Evolutionary conservation across 2,888 invertebrate genomes (phyloP).

Genomic region (Phengaris alcon): DNA sequence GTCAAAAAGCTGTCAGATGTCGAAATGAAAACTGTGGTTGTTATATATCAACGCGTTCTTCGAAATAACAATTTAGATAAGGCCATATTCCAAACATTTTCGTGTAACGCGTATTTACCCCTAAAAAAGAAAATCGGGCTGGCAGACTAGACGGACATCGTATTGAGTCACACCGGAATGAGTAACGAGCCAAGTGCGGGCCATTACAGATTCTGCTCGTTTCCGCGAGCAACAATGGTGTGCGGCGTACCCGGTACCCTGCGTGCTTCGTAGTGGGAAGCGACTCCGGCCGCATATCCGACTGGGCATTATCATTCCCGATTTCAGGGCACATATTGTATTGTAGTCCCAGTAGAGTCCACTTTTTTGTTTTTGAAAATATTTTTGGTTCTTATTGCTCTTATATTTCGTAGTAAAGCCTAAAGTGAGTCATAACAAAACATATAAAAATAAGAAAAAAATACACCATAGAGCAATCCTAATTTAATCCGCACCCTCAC

Average conservation of each 20-base stretch:
- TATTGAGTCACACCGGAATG: neutral
- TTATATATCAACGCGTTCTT: neutral
- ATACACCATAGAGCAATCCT: neutral
- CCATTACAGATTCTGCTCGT: slow-evolving; percentile 35
- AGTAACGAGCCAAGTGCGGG: slow-evolving; percentile 45
- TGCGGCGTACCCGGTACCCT: slow-evolving; percentile 22
- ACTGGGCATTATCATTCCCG: slow-evolving; percentile 34
- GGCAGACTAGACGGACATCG: neutral
- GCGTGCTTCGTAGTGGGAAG: slow-evolving; percentile 34
- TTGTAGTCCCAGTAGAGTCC: neutral
- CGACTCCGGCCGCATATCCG: slow-evolving; percentile 36
- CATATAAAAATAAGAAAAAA: too few species aligned
- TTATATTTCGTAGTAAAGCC: too few species aligned
- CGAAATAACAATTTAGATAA: neutral
- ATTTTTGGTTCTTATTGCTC: too few species aligned
- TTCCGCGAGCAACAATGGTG: slow-evolving; percentile 22
- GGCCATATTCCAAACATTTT: neutral
- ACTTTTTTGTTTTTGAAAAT: too few species aligned
- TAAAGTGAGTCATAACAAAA: too few species aligned
- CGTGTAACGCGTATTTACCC: neutral
- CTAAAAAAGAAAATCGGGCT: neutral
- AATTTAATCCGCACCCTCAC: slow-evolving; percentile 29
- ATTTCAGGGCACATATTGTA: neutral
- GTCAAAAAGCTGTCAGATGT: too few species aligned
- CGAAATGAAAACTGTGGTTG: neutral